phyloP scores from a whole-genome alignment of 2,888 invertebrate species.

The Drosophila cognata region DNA sequence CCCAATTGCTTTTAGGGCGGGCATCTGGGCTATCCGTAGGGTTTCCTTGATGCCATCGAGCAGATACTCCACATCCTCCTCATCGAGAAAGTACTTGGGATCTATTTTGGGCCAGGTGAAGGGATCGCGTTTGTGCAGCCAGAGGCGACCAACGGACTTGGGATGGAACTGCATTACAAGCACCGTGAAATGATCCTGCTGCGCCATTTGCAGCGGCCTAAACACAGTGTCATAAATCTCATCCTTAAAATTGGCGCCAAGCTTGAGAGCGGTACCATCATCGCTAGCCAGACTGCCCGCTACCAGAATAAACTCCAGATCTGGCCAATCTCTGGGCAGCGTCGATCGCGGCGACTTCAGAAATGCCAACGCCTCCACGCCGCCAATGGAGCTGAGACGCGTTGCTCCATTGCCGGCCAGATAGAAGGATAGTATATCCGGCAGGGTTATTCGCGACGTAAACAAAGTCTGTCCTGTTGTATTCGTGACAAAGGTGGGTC shows the following conservation, averaged over 20 bases:
- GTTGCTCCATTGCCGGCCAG: constrained; percentile 83
- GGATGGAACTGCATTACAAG: constrained; percentile 91
- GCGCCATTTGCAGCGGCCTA: constrained; percentile 85
- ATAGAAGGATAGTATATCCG: constrained; percentile 85
- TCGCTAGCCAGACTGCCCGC: constrained; percentile 89
- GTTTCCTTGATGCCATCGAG: constrained; percentile 88
- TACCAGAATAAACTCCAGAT: constrained; percentile 88
- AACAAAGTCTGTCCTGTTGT: constrained; percentile 77
- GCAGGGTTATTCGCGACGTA: constrained; percentile 44
- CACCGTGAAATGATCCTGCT: constrained; percentile 87
- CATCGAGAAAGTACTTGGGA: constrained; percentile 87
- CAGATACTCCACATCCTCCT: constrained; percentile 86
- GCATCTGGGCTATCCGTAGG: constrained; percentile 87
- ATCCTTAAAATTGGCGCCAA: constrained; percentile 87
- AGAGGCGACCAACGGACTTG: constrained; percentile 89
- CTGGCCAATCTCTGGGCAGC: constrained; percentile 88
- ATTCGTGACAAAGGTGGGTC: constrained; percentile 83
- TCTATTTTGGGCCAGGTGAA: constrained; percentile 87
- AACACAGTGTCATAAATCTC: constrained; percentile 87
- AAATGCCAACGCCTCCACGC: constrained; percentile 89
- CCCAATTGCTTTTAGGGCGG: constrained; percentile 87
- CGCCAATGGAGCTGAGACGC: constrained; percentile 86
- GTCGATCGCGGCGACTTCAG: constrained; percentile 86
- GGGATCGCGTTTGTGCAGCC: constrained; percentile 88
- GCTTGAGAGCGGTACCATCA: constrained; percentile 86